These are phyloP conservation scores for Ceratina japonica DNA, from an alignment of 1,140 invertebrate species.

Conservation along the genomic window DNA sequence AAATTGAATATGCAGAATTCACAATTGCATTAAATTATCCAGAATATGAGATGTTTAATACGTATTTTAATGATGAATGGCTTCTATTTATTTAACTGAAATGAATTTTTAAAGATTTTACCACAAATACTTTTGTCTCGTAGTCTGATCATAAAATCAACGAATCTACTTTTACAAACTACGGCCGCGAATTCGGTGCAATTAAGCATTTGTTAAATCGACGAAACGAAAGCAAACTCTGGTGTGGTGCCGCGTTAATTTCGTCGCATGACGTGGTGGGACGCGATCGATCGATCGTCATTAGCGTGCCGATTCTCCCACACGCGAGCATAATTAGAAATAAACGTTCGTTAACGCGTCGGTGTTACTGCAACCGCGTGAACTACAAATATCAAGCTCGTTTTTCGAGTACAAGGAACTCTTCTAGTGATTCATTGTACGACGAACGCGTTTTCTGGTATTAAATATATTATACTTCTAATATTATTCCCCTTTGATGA, in stretches of 20 bases:
- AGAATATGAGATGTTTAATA: too few species aligned
- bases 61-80: too few species aligned
- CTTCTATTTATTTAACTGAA: too few species aligned
- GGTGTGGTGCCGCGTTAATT: constrained; percentile 13
- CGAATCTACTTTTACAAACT: too few species aligned
- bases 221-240: constrained; percentile 10
- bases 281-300: constrained; percentile 26
- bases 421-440: too few species aligned
- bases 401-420: constrained; percentile 29
- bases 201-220: constrained; percentile 26
- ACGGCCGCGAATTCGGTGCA: neutral
- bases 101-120: neutral
- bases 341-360: constrained; percentile 46
- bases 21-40: too few species aligned
- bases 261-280: neutral
- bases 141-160: too few species aligned
- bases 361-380: neutral
- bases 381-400: constrained; percentile 31
- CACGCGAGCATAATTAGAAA: constrained; percentile 13
- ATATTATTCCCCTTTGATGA: too few species aligned
- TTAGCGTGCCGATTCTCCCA: constrained; percentile 26
- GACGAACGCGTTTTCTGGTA: too few species aligned
- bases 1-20: too few species aligned
- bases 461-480: too few species aligned
- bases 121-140: neutral